phyloP scores from a whole-genome alignment of 2,113 vertebrate species.

The Maccullochella peelii region DNA sequence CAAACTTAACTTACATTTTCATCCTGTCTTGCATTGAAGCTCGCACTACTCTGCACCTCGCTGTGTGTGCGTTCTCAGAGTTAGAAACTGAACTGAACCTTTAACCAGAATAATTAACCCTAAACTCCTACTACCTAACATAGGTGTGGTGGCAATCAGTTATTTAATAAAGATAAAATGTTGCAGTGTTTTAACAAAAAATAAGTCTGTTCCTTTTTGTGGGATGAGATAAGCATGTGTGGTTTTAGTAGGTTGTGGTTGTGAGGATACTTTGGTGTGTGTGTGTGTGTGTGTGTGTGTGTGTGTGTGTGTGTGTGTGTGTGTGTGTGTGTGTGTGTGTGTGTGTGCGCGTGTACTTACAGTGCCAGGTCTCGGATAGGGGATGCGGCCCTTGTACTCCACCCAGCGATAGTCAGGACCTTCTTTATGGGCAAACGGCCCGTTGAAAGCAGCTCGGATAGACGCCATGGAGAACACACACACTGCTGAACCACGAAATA shows the following conservation, averaged over 20 bases:
- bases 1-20: no score
- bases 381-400: conserved; percentile 88
- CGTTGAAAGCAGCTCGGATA: conserved; percentile 87
- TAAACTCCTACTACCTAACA: background rate
- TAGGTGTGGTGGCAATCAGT: no score
- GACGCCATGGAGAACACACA: conserved; percentile 88
- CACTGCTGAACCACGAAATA: conserved; percentile 88
- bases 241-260: background rate
- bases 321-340: background rate
- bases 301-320: background rate
- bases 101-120: background rate
- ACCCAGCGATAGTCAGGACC: conserved; percentile 89
- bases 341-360: conserved; percentile 72
- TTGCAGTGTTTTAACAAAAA: no score
- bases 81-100: no score
- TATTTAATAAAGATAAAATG: no score
- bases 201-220: background rate
- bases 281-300: background rate
- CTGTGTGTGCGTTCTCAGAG: no score
- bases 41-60: no score
- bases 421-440: conserved; percentile 89
- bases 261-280: background rate
- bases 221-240: background rate
- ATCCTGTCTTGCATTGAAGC: no score
- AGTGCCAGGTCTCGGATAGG: conserved; percentile 89